Percentiles rank a stretch among this genome's conserved stretches.
These are phyloP conservation scores for Drosophila yakuba DNA, from an alignment of 1,140 invertebrate species.

Conservation along the genomic window DNA sequence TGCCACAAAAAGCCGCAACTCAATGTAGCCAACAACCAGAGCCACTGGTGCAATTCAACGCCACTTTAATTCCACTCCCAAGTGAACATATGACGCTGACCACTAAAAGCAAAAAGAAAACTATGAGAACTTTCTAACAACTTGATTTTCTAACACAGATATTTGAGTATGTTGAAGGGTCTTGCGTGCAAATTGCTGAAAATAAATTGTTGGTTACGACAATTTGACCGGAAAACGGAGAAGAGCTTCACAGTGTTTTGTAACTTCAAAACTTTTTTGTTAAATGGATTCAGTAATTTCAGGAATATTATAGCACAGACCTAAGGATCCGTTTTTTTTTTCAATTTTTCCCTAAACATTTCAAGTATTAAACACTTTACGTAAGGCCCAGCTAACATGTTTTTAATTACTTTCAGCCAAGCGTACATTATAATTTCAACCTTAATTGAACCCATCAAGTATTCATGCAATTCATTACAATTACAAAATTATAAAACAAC, in stretches of 20 bases:
- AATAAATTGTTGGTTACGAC: conserved; percentile 52
- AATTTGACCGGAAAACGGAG: conserved; percentile 10
- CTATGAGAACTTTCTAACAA: conserved; percentile 5
- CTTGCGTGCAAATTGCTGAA: conserved; percentile 74
- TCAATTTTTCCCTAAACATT: background rate
- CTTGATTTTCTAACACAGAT: conserved; percentile 4
- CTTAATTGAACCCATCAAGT: conserved; percentile 38
- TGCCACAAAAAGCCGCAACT: conserved; percentile 62
- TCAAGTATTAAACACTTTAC: background rate
- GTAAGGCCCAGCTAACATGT: background rate
- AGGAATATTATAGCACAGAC: background rate
- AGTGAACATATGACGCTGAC: conserved; percentile 18
- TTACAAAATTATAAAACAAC: conserved; percentile 12
- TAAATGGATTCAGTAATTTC: background rate
- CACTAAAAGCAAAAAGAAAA: conserved; percentile 19
- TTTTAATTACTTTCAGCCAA: conserved; percentile 13
- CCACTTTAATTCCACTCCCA: conserved; percentile 63
- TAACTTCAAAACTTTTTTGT: background rate
- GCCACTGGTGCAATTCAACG: conserved; percentile 81
- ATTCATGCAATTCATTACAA: conserved; percentile 54
- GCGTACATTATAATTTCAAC: conserved; percentile 12
- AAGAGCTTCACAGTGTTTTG: conserved; percentile 3
- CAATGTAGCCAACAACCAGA: conserved; percentile 73
- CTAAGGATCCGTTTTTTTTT: background rate
- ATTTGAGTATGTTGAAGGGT: conserved; percentile 21